phyloP scores from a whole-genome alignment of 2,113 vertebrate genomes.

The Lipophrys pholis region DNA sequence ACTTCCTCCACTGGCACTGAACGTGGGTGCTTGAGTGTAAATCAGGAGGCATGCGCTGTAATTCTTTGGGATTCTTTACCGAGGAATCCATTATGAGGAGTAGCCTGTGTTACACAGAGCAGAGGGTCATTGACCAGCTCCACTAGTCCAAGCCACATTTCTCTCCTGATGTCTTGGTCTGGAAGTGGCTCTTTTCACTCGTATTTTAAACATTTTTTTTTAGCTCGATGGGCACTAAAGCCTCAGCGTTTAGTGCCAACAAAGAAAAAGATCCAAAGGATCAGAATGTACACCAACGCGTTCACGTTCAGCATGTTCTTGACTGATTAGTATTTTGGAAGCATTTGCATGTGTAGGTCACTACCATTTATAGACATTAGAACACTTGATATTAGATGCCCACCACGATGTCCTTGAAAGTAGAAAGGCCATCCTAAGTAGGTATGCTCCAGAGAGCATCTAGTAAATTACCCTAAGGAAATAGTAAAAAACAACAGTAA shows the following conservation, averaged over 20 bases:
- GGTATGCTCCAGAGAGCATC: conserved; percentile 70
- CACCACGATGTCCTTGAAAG: conserved; percentile 79
- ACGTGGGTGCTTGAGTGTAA: background rate
- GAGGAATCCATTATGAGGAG: background rate
- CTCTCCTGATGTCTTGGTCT: background rate
- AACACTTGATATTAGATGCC: conserved; percentile 35
- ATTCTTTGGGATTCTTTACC: background rate
- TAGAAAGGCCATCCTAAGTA: conserved; percentile 55
- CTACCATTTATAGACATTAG: conserved; percentile 12
- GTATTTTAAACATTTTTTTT: too few species aligned
- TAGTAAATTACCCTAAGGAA: conserved; percentile 80
- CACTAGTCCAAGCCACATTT: background rate
- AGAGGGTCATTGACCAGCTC: background rate
- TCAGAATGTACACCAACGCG: background rate
- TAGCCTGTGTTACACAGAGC: background rate
- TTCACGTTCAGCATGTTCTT: background rate
- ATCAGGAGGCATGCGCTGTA: background rate
- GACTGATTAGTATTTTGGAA: background rate
- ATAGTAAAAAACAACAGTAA: conserved; percentile 80
- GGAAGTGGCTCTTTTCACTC: background rate
- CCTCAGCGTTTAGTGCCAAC: background rate
- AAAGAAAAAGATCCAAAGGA: background rate
- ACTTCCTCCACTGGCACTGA: background rate
- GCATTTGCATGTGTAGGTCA: conserved; percentile 30
- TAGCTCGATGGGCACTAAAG: too few species aligned